These are phyloP conservation scores for Peromyscus maniculatus DNA, from an alignment of 2,113 vertebrate species.

Conservation along the genomic window DNA sequence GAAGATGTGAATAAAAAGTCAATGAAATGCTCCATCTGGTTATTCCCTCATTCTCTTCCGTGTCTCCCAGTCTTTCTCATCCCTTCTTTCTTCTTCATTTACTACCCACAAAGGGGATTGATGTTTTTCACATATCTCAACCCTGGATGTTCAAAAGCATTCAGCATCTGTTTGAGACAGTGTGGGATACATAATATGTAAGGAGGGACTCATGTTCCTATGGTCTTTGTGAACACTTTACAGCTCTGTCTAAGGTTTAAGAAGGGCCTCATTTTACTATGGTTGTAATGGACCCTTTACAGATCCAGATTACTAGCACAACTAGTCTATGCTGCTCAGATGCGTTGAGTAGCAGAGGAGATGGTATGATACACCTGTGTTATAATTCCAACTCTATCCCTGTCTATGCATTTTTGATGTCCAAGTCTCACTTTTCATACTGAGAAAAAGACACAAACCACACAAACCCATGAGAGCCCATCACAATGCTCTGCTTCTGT, in stretches of 20 bases:
- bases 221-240: neutral
- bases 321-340: too few species aligned
- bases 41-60: neutral
- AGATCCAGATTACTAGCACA: neutral
- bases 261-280: neutral
- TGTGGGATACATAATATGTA: neutral
- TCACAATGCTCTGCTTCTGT: neutral
- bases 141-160: neutral
- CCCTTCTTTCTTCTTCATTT: neutral
- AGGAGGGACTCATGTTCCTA: neutral
- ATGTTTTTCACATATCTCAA: neutral
- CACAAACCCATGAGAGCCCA: fast-evolving
- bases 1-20: neutral
- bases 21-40: neutral
- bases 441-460: neutral
- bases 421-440: neutral
- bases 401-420: neutral
- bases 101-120: neutral
- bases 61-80: neutral
- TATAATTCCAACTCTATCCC: neutral
- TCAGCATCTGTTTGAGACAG: neutral
- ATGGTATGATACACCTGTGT: neutral
- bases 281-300: fast-evolving
- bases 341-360: fast-evolving
- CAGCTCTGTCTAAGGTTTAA: neutral